Evolutionary conservation across 2,888 invertebrate genomes (phyloP), one percentile per base, ranked within the genome.

Genomic region (Allygus modestus): DNA sequence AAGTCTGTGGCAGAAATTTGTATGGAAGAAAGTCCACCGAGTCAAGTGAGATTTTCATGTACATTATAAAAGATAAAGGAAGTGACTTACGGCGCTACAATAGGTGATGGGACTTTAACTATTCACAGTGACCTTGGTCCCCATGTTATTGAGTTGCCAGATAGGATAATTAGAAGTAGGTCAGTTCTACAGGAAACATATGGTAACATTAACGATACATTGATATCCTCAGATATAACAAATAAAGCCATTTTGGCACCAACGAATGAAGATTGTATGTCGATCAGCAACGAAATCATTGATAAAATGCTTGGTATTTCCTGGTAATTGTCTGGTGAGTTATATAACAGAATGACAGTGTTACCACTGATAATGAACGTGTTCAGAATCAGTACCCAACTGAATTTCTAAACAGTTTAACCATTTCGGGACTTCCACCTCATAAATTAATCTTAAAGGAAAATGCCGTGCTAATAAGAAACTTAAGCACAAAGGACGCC

Each of bases 311-410:
- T 12, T 4, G 51, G 51, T 51, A 51, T 15, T 51, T 17, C 51
- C 5, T n/a, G n/a, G n/a, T n/a, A n/a, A n/a, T n/a, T n/a, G n/a
- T n/a, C n/a, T n/a, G n/a, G n/a, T n/a, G 9, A 37, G 9, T 4
- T 37, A 37, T 37, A 37, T 9, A 37, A 37, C 37, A 37, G n/a
- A n/a, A n/a, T 51, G 51, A 51, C 51, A 51, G 51, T n/a, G 12
- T 51, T 11, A 4, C 17, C 9, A 51, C 51, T 51, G 51, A 51
- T n/a, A 12, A 51, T 17, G 51, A 51, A 7, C 15, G 51, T n/a
- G 51, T 51, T 51, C 71, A 71, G 28, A 71, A 71, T 71, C 71
- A 71, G 31, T 71, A 31, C 33, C 71, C 71, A 20, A 71, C 71
- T n/a, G 71, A 71, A 37, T 71, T 71, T 71, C 28, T 71, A 1